A percentile compares a stretch with the other conserved stretches of the same genome.
Evolutionary conservation across 53 echinoderm and acorn worm species (phyloP).

Genomic region (Hippasteria phrygiana): DNA sequence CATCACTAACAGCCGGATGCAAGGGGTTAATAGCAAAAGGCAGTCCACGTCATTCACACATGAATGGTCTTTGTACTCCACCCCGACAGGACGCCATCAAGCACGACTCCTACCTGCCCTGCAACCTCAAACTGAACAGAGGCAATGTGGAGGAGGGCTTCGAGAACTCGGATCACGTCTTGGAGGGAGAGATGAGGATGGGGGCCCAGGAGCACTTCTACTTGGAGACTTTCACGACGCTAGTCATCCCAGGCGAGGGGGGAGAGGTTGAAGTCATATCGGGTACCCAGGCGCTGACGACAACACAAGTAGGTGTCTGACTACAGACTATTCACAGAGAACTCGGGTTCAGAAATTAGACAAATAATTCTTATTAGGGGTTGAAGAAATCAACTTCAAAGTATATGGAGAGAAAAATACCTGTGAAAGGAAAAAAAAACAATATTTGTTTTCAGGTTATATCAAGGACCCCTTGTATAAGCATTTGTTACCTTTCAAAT

Average conservation of each 20-base stretch:
- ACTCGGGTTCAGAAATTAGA: too few species aligned
- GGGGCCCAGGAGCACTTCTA: conserved; percentile 89
- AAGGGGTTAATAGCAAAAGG: too few species aligned
- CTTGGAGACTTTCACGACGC: conserved; percentile 69
- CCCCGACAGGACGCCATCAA: conserved; percentile 75
- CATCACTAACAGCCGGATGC: too few species aligned
- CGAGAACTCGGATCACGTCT: conserved; percentile 65
- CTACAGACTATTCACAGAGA: not conserved
- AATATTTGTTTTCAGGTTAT: too few species aligned
- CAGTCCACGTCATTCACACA: too few species aligned
- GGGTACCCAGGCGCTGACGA: conserved; percentile 60
- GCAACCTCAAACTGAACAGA: not conserved
- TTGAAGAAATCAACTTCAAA: too few species aligned
- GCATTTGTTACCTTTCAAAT: too few species aligned
- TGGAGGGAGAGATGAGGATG: conserved; percentile 71
- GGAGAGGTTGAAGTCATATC: conserved; percentile 76
- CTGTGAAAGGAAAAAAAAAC: too few species aligned
- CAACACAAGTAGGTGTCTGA: conserved; percentile 59
- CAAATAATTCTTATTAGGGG: too few species aligned
- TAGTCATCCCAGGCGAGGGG: conserved; percentile 74
- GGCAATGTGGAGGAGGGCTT: conserved; percentile 64
- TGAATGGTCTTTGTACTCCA: not conserved
- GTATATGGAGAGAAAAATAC: too few species aligned
- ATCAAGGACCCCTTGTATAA: too few species aligned
- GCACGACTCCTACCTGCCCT: conserved; percentile 46